Evolutionary conservation across 2,113 vertebrate genomes (phyloP), one percentile per base, ranked within the genome.

Genomic region (Gymnogyps californianus): DNA sequence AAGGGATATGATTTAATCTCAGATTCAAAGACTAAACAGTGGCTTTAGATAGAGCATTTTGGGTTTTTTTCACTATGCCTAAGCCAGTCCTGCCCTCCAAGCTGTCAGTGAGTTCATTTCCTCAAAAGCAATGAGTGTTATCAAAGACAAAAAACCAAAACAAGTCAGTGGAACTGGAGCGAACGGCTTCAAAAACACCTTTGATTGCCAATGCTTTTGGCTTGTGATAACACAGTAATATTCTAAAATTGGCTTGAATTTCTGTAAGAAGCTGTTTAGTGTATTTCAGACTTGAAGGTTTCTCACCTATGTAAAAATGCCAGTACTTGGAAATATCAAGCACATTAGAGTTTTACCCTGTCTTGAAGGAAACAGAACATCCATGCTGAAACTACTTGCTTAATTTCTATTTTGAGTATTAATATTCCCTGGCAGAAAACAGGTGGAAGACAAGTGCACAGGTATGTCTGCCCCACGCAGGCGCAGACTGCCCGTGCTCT

Each of bases 201-300:
- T 89, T 82, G 89, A 82, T 89, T 96, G 88, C 93, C 93, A 95
- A 40, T 57, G 46, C n/a, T 90, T 96, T 94, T 95, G 93, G 82
- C 91, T 92, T 76, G 77, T 47, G 55, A 76, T 72, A 95, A 84
- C 29, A 76, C 1, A 0, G 51, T 89, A 93, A 96, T 89, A 58
- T 55, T 74, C 83, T 38, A 78, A 83, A 94, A 89, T 72, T 79
- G 90, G 59, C 57, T 92, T 81, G 64, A 61, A 54, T 90, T 96
- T 86, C 84, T 84, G 29, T 51, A 86, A 83, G 78, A 83, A 96
- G 31, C 66, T 87, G 57, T 75, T 75, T 19, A 22, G 4, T 13
- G 38, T 85, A 49, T 66, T 91, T 92, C 92, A 91, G 40, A 55
- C 29, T 61, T 92, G 21, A 90, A 65, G 42, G 51, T 84, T 94